phyloP scores from a whole-genome alignment of 2,888 invertebrate species.

The Hypolimnas misippus region DNA sequence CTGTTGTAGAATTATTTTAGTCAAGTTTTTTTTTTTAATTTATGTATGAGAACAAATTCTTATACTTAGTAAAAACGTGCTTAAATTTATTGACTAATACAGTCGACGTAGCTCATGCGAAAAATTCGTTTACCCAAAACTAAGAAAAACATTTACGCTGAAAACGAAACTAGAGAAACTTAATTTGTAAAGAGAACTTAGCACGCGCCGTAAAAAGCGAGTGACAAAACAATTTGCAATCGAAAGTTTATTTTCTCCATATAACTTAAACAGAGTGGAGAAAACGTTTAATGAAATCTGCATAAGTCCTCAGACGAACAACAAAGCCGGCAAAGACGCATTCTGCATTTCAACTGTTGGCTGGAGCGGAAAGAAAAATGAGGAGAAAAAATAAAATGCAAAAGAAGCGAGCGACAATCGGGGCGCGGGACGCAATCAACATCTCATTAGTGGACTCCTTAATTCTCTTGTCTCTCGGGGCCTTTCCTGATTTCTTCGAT shows the following conservation, averaged over 20 bases:
- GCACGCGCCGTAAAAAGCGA: constrained; percentile 35
- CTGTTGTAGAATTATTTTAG: too few species aligned
- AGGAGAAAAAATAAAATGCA: constrained; percentile 52
- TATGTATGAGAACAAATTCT: not conserved
- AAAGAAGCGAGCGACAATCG: constrained; percentile 66
- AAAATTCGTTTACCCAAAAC: constrained; percentile 34
- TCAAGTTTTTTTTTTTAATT: not conserved
- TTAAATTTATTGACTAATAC: constrained; percentile 9
- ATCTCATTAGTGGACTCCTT: constrained; percentile 79
- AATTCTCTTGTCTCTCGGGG: constrained; percentile 67
- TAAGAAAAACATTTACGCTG: constrained; percentile 31
- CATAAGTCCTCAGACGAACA: constrained; percentile 56
- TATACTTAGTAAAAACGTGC: not conserved
- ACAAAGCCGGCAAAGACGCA: constrained; percentile 65
- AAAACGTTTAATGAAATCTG: constrained; percentile 58
- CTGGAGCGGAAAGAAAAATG: constrained; percentile 51
- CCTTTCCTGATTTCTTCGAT: constrained; percentile 66
- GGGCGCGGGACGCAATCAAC: constrained; percentile 76
- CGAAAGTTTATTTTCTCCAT: constrained; percentile 47
- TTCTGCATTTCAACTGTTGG: constrained; percentile 65
- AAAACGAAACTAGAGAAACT: constrained; percentile 36
- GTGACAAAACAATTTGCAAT: constrained; percentile 48
- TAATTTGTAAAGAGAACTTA: constrained; percentile 37
- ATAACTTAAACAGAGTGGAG: constrained; percentile 46
- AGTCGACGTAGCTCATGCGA: constrained; percentile 21